A percentile compares a stretch with the other conserved stretches of the same genome.
These are phyloP conservation scores for Melanotaenia trifasciata DNA, from an alignment of 2,797 vertebrate species.

Conservation along the genomic window DNA sequence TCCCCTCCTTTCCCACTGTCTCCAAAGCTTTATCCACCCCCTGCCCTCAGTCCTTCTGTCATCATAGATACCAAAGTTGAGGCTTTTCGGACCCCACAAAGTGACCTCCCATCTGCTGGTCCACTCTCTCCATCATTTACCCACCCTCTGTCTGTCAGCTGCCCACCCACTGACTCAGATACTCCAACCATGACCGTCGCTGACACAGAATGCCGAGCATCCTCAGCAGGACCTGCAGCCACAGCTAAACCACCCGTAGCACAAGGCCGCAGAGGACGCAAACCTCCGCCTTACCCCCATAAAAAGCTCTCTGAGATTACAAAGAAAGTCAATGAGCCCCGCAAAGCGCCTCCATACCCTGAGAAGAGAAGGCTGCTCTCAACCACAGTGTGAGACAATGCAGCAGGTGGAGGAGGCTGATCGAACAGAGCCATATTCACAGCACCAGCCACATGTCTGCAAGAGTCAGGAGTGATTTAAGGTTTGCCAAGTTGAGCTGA, in stretches of 20 bases:
- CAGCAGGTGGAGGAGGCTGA: constrained; percentile 62
- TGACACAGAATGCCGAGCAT: constrained; percentile 31
- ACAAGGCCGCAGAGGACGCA: constrained; percentile 68
- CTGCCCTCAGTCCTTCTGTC: constrained; percentile 70
- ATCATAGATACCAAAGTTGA: constrained; percentile 58
- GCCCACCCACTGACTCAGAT: constrained; percentile 66
- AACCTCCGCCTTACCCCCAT: constrained; percentile 83
- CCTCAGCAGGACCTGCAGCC: constrained; percentile 45
- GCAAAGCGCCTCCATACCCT: constrained; percentile 79
- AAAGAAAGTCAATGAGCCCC: constrained; percentile 72
- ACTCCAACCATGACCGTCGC: constrained; percentile 27
- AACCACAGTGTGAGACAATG: constrained; percentile 82
- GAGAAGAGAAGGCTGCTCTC: constrained; percentile 83
- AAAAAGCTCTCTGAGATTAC: constrained; percentile 53
- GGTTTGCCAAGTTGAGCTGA: constrained; percentile 67
- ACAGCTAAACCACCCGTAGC: constrained; percentile 21
- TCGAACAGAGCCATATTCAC: constrained; percentile 55
- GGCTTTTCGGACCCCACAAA: constrained; percentile 57
- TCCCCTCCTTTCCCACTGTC: constrained; percentile 51
- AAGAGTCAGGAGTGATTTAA: constrained; percentile 62
- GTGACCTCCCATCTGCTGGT: constrained; percentile 63
- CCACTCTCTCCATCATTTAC: constrained; percentile 29
- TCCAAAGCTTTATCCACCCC: constrained; percentile 50
- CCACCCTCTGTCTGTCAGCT: constrained; percentile 57
- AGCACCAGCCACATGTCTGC: constrained; percentile 56